Percentiles rank a stretch among this genome's conserved stretches.
These are phyloP conservation scores for Hymenopus coronatus DNA, from an alignment of 2,888 invertebrate species.

Conservation along the genomic window DNA sequence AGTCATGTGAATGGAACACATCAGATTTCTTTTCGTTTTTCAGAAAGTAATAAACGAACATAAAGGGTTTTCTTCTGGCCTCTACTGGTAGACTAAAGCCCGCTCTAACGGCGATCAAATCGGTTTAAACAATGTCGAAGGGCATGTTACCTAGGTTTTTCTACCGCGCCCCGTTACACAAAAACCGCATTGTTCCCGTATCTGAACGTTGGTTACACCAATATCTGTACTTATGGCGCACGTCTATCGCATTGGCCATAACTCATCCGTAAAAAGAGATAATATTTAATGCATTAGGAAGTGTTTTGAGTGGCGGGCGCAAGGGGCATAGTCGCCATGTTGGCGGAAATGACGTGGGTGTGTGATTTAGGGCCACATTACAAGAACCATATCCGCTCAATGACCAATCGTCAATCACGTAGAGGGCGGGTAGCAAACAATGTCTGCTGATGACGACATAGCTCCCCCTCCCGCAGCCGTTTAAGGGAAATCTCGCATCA, in stretches of 20 bases:
- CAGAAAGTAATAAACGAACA: too few species aligned
- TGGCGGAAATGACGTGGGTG: background rate
- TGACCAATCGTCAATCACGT: background rate
- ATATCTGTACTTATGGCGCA: background rate
- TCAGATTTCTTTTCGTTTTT: too few species aligned
- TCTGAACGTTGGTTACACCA: too few species aligned
- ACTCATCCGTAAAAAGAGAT: background rate
- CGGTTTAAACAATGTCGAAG: too few species aligned
- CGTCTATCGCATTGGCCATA: background rate
- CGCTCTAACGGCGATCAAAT: too few species aligned
- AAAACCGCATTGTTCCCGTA: too few species aligned
- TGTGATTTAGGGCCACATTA: background rate
- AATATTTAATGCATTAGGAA: background rate
- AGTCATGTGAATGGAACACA: too few species aligned
- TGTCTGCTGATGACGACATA: background rate
- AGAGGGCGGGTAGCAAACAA: background rate
- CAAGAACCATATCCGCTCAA: background rate
- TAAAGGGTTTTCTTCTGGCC: too few species aligned
- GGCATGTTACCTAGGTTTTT: too few species aligned
- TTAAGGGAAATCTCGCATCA: background rate
- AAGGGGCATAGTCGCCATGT: background rate
- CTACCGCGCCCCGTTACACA: too few species aligned
- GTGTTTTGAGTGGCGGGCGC: background rate
- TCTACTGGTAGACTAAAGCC: too few species aligned
- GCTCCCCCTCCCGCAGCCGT: background rate